phyloP scores from a whole-genome alignment of 2,888 invertebrate species.

The Ferrisia virgata region DNA sequence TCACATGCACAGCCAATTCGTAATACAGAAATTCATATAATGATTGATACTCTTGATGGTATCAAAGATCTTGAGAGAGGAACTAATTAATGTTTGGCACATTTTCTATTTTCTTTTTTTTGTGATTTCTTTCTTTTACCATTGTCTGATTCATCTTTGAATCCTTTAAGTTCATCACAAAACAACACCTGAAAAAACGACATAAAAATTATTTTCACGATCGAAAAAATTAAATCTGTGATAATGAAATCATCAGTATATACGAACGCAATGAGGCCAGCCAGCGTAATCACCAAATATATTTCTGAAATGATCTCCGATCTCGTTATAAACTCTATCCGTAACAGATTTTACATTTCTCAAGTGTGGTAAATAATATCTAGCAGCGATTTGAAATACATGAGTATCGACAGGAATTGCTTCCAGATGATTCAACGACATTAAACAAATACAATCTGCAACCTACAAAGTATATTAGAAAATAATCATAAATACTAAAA shows the following conservation, averaged over 20 bases:
- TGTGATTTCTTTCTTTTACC: conserved; percentile 31
- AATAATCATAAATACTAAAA: not conserved
- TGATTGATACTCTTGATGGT: not conserved
- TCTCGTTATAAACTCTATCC: conserved; percentile 78
- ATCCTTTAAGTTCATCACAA: conserved; percentile 74
- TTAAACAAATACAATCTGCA: conserved; percentile 94
- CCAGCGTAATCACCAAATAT: conserved; percentile 85
- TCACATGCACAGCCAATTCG: not conserved
- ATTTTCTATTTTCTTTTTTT: conserved; percentile 42
- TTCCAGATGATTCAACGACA: conserved; percentile 85
- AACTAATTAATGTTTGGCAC: not conserved
- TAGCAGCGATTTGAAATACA: conserved; percentile 83
- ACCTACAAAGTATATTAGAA: conserved; percentile 62
- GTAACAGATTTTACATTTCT: conserved; percentile 70
- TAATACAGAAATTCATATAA: not conserved
- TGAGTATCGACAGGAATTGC: conserved; percentile 96
- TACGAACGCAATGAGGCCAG: conserved; percentile 85
- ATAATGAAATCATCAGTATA: not conserved
- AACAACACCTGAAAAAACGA: conserved; percentile 64
- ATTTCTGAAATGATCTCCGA: conserved; percentile 73
- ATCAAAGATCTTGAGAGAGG: not conserved
- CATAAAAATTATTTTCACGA: not conserved
- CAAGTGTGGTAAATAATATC: conserved; percentile 72
- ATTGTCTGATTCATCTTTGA: conserved; percentile 56
- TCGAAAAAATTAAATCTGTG: not conserved